A percentile compares a stretch with the other conserved stretches of the same genome.
Conservation (phyloP, 1,140 invertebrate species). For the Polyergus mexicanus region DNA sequence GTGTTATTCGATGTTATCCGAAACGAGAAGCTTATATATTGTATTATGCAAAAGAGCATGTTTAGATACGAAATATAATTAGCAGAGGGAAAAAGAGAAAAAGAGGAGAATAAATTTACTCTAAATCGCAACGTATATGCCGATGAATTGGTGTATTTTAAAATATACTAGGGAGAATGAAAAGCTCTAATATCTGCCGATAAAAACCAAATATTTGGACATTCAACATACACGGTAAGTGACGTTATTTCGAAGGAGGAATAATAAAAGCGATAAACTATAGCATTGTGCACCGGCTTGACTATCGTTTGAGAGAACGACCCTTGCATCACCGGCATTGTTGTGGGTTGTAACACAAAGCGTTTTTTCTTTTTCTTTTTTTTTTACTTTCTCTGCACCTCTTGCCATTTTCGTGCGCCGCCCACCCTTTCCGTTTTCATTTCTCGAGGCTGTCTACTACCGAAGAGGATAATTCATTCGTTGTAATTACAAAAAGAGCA, state of each 20-base stretch:
- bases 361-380: background rate
- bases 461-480: constrained; percentile 54
- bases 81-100: background rate
- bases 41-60: background rate
- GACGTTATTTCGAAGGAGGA: constrained; percentile 71
- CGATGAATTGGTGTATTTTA: background rate
- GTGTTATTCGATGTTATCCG: background rate
- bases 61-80: constrained; percentile 24
- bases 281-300: constrained; percentile 67
- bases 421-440: constrained; percentile 39
- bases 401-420: constrained; percentile 36
- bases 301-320: constrained; percentile 58
- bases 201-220: constrained; percentile 62
- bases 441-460: constrained; percentile 31
- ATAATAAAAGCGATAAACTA: constrained; percentile 80
- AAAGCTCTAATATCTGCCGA: constrained; percentile 61
- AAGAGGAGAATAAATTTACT: constrained; percentile 17
- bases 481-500: constrained; percentile 54
- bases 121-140: background rate
- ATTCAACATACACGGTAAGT: constrained; percentile 42
- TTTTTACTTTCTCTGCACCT: constrained; percentile 15
- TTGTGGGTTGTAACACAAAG: constrained; percentile 69
- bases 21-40: background rate
- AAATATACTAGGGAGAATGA: constrained; percentile 1
- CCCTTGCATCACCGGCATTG: constrained; percentile 65